phyloP scores from a whole-genome alignment of 92 coral and sea anemone species.

The Phenganax marumi region DNA sequence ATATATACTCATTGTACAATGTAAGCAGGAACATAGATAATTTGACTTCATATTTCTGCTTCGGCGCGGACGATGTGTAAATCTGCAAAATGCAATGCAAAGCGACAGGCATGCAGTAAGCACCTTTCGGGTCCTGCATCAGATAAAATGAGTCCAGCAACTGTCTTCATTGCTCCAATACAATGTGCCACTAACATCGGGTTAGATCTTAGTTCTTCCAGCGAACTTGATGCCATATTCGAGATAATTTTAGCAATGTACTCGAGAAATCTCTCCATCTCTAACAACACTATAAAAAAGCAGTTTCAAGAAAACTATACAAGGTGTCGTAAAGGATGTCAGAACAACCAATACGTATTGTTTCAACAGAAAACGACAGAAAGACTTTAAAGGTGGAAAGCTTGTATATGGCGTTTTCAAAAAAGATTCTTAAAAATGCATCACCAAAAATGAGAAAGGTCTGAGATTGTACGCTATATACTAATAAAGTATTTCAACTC shows the following conservation, averaged over 20 bases:
- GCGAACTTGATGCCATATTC: slow-evolving; percentile 73
- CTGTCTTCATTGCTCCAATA: slow-evolving; percentile 92
- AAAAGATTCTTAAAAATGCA: too few relatives aligned
- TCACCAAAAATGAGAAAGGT: too few relatives aligned
- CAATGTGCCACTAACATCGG: slow-evolving; percentile 91
- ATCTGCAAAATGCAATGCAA: not conserved
- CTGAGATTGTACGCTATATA: too few relatives aligned
- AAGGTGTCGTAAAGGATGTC: not conserved
- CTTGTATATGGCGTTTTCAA: too few relatives aligned
- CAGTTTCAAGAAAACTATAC: not conserved
- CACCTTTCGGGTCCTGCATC: slow-evolving; percentile 50
- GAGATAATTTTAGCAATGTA: slow-evolving; percentile 85
- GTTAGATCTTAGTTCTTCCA: slow-evolving; percentile 78
- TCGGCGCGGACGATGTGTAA: not conserved
- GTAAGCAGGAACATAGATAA: too few relatives aligned
- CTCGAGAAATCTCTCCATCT: slow-evolving; percentile 70
- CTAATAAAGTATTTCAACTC: too few relatives aligned
- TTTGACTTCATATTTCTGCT: too few relatives aligned
- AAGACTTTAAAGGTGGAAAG: too few relatives aligned
- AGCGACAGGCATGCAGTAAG: not conserved
- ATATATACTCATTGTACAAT: too few relatives aligned
- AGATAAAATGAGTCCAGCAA: slow-evolving; percentile 76
- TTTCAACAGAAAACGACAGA: not conserved
- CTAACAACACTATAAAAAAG: slow-evolving; percentile 70
- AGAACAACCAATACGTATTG: not conserved